These are phyloP conservation scores for Crotalus helleri DNA, from an alignment of 2,113 vertebrate species.

Conservation along the genomic window DNA sequence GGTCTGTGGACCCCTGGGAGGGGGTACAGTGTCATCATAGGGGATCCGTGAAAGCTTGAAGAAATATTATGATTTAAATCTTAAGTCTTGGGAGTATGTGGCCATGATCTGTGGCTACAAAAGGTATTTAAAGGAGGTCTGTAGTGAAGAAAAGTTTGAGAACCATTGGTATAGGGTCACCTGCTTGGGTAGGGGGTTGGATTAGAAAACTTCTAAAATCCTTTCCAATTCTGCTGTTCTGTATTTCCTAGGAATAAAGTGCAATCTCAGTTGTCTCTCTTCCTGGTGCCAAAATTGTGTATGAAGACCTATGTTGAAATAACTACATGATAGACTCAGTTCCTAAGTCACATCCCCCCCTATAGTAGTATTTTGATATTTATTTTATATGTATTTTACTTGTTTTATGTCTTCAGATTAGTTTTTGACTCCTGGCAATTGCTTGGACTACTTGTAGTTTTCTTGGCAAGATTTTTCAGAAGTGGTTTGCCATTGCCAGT, in stretches of 20 bases:
- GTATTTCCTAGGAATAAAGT: background rate
- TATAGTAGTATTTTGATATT: too few relatives aligned
- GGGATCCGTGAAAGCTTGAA: background rate
- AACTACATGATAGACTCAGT: background rate
- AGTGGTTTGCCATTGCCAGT: background rate
- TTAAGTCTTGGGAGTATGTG: background rate
- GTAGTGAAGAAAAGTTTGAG: background rate
- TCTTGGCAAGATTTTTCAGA: background rate
- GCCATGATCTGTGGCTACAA: background rate
- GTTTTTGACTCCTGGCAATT: background rate
- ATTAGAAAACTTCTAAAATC: background rate
- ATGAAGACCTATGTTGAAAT: background rate
- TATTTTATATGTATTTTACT: background rate
- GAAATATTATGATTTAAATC: background rate
- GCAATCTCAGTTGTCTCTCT: background rate
- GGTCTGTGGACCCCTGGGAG: background rate
- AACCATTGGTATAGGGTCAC: background rate
- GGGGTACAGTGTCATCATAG: background rate
- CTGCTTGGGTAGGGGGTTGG: background rate
- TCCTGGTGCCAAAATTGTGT: background rate
- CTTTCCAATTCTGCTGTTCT: background rate
- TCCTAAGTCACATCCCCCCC: background rate
- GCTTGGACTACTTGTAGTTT: background rate
- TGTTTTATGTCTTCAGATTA: background rate
- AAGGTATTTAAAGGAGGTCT: background rate